phyloP scores from a whole-genome alignment of 2,888 invertebrate species.

The Acleris laterana region DNA sequence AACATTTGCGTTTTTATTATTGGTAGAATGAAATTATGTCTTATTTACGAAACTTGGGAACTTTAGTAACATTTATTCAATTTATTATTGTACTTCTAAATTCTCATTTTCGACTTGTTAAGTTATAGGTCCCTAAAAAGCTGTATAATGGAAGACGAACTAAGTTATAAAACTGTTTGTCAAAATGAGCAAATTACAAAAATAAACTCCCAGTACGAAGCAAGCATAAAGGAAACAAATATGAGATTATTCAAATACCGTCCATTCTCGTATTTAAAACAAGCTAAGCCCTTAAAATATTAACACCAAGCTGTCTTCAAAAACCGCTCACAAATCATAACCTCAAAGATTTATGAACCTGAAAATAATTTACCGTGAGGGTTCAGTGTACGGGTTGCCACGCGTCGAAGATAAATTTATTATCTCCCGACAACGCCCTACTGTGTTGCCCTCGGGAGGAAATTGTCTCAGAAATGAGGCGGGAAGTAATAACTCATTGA shows the following conservation, averaged over 20 bases:
- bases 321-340: constrained; percentile 36
- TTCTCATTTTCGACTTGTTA: too few species aligned
- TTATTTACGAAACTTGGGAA: too few species aligned
- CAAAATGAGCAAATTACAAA: too few species aligned
- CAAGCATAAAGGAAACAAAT: not conserved
- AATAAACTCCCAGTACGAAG: not conserved
- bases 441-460: constrained; percentile 71
- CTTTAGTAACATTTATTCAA: too few species aligned
- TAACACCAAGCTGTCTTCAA: constrained; percentile 25
- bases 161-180: too few species aligned
- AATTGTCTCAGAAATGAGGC: constrained; percentile 77
- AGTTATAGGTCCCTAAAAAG: too few species aligned
- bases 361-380: constrained; percentile 38
- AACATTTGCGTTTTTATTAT: too few species aligned
- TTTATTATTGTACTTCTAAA: too few species aligned
- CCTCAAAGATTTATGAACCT: constrained; percentile 34
- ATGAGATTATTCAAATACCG: not conserved
- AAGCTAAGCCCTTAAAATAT: constrained; percentile 20
- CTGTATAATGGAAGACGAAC: too few species aligned
- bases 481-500: constrained; percentile 70
- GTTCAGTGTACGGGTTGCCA: constrained; percentile 44
- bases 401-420: constrained; percentile 68
- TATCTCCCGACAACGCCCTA: constrained; percentile 62
- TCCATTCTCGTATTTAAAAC: not conserved
- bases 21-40: too few species aligned